Percentiles rank a stretch among this genome's conserved stretches.
These are phyloP conservation scores for Helostoma temminkii DNA, from an alignment of 2,797 vertebrate genomes.

Conservation along the genomic window DNA sequence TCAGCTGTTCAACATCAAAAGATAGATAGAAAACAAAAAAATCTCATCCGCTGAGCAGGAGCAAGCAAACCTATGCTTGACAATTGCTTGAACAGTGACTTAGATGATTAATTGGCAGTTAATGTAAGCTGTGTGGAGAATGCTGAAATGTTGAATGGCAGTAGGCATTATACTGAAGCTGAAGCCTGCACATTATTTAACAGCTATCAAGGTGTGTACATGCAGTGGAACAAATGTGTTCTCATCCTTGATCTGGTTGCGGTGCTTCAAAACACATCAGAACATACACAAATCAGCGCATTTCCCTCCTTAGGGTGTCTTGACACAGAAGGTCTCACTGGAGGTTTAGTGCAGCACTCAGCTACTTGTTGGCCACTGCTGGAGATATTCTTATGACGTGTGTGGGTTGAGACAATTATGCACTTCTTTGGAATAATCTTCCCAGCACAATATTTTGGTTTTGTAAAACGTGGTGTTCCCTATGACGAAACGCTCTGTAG, in stretches of 20 bases:
- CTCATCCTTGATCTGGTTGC: too few relatives aligned
- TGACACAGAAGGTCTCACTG: background rate
- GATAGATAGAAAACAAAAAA: too few relatives aligned
- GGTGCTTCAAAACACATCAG: too few relatives aligned
- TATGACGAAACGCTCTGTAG: background rate
- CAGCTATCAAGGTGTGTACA: background rate
- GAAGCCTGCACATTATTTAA: background rate
- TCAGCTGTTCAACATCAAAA: too few relatives aligned
- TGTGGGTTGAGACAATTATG: slow-evolving; percentile 35
- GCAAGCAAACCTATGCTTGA: too few relatives aligned
- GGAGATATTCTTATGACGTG: slow-evolving; percentile 10
- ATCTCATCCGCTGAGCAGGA: too few relatives aligned
- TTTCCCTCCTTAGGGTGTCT: background rate
- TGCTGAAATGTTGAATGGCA: background rate
- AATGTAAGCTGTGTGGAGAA: background rate
- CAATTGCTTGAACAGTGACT: too few relatives aligned
- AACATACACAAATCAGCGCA: background rate
- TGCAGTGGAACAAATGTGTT: background rate
- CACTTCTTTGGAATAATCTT: slow-evolving; percentile 19
- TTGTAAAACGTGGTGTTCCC: background rate
- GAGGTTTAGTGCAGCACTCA: slow-evolving; percentile 10
- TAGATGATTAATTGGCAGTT: too few relatives aligned
- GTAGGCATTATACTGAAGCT: background rate
- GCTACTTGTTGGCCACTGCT: background rate
- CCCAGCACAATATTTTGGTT: slow-evolving; percentile 1